Evolutionary conservation across 2,113 vertebrate genomes (phyloP).

Genomic region (Hypomesus transpacificus): DNA sequence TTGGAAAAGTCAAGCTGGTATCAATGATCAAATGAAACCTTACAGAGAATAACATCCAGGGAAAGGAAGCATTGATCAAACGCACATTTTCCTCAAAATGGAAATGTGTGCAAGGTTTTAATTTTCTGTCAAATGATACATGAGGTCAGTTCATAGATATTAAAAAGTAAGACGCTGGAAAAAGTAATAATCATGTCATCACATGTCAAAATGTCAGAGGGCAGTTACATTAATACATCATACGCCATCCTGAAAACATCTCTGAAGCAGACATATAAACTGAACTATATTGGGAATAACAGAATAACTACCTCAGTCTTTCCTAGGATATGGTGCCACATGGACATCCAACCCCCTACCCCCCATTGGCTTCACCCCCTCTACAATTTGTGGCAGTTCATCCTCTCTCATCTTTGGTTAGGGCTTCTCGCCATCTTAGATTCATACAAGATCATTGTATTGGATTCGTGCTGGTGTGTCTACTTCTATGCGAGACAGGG

Average conservation of each 20-base stretch:
- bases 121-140: slow-evolving; percentile 31
- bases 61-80: slow-evolving; percentile 43
- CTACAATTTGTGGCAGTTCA: slow-evolving; percentile 58
- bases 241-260: slow-evolving; percentile 26
- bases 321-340: slow-evolving; percentile 38
- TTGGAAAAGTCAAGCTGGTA: slow-evolving; percentile 11
- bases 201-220: slow-evolving; percentile 34
- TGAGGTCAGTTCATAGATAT: slow-evolving; percentile 16
- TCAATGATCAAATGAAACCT: slow-evolving; percentile 31
- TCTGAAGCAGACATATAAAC: slow-evolving; percentile 11
- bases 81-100: not conserved
- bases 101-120: slow-evolving; percentile 30
- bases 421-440: slow-evolving; percentile 30
- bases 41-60: slow-evolving; percentile 26
- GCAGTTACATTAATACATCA: slow-evolving; percentile 27
- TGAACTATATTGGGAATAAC: slow-evolving; percentile 22
- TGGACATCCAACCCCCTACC: slow-evolving; percentile 1
- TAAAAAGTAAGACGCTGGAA: slow-evolving; percentile 38
- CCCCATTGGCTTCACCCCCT: slow-evolving; percentile 27
- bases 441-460: slow-evolving; percentile 12
- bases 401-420: slow-evolving; percentile 54
- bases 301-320: slow-evolving; percentile 45
- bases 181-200: slow-evolving; percentile 30
- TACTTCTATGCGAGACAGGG: too few species aligned
- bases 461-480: not conserved